Conservation (phyloP, 2,888 invertebrate species). For the Erannis defoliaria region DNA sequence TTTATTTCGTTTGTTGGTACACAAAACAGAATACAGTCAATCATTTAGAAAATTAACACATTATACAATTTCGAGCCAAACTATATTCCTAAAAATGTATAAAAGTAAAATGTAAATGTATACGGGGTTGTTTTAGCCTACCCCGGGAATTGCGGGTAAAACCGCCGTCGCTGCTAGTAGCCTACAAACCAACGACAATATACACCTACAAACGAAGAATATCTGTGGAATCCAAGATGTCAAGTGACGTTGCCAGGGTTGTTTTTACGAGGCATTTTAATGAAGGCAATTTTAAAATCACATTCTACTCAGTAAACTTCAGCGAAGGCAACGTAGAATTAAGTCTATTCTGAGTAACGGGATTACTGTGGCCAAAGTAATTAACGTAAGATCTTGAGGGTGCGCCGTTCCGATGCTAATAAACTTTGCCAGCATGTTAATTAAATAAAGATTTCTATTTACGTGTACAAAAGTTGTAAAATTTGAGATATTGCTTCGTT, state of each 20-base stretch:
- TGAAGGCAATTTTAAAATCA: slow-evolving; percentile 27
- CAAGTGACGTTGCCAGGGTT: neutral
- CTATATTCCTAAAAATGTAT: too few relatives aligned
- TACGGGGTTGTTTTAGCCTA: too few relatives aligned
- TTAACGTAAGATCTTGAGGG: slow-evolving; percentile 40
- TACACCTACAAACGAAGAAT: neutral
- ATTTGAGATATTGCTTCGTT: slow-evolving; percentile 33
- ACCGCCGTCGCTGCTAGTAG: neutral
- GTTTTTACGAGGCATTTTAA: slow-evolving; percentile 15
- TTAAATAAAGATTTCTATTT: slow-evolving; percentile 41
- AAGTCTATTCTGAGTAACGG: slow-evolving; percentile 36
- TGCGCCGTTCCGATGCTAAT: slow-evolving; percentile 38
- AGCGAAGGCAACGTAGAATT: slow-evolving; percentile 20
- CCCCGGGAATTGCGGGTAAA: too few relatives aligned
- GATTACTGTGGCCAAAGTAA: slow-evolving; percentile 46
- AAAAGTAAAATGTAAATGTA: too few relatives aligned
- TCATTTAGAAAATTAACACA: too few relatives aligned
- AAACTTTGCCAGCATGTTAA: slow-evolving; percentile 41
- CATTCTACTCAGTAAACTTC: slow-evolving; percentile 19
- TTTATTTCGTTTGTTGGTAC: neutral
- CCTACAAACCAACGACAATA: too few relatives aligned
- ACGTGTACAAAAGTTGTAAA: slow-evolving; percentile 34
- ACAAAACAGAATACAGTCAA: too few relatives aligned
- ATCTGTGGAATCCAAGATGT: neutral
- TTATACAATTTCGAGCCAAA: too few relatives aligned